Evolutionary conservation across 2,113 vertebrate genomes (phyloP).

Genomic region (Phaethornis superciliosus): DNA sequence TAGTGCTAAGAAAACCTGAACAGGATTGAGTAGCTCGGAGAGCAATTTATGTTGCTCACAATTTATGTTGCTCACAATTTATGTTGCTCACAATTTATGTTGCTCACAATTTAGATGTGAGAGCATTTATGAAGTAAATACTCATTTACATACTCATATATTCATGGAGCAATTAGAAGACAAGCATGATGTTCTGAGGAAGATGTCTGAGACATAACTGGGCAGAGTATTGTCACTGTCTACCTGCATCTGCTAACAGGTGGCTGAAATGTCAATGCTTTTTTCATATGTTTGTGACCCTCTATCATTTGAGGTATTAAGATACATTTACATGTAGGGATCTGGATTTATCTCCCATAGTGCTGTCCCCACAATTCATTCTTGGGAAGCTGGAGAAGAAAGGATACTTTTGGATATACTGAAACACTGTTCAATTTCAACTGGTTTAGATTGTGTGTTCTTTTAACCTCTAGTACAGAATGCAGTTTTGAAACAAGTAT

Average conservation of each 20-base stretch:
- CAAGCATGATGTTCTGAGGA: background rate
- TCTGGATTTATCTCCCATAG: background rate
- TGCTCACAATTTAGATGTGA: background rate
- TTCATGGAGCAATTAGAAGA: background rate
- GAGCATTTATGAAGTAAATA: background rate
- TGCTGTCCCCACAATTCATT: background rate
- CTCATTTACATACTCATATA: too few relatives aligned
- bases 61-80: background rate
- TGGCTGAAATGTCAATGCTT: background rate
- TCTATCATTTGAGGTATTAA: background rate
- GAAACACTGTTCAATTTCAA: background rate
- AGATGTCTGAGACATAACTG: background rate
- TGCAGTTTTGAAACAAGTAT: background rate
- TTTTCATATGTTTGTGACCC: background rate
- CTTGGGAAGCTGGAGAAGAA: background rate
- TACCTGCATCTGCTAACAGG: background rate
- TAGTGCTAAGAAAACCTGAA: background rate
- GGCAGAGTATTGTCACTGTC: background rate
- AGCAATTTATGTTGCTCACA: background rate
- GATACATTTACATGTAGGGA: background rate
- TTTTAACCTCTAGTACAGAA: background rate
- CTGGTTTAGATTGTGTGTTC: background rate
- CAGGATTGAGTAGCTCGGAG: background rate
- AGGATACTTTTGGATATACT: background rate
- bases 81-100: background rate